Evolutionary conservation across 2,888 invertebrate species (phyloP), one percentile per base, ranked within the genome.

Genomic region (Drosophila nr. medialis): DNA sequence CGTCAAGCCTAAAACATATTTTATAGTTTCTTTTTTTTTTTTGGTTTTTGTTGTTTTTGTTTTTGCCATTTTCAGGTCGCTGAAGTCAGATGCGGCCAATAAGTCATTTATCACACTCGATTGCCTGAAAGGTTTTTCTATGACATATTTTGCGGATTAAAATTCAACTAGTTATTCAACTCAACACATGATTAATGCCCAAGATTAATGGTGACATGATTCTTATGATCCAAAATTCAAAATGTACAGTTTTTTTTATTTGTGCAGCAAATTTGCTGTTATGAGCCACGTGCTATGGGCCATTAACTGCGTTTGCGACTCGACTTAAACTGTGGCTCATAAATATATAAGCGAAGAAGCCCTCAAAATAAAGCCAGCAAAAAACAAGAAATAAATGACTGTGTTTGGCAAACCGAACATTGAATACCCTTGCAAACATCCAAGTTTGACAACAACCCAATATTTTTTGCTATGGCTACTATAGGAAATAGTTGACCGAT

Each of bases 61-160:
- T 4, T 45, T 54, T 48, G 63, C 54, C 51, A 64, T 38, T 73
- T 75, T 70, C 64, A 50, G 69, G 65, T 69, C 64, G 48, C 24
- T 34, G 27, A 49, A 27, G 40, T 49, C 59, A 40, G 48, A 18
- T 40, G 32, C 7, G n/a, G 45, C 15, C 27, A 53, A 66, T 2
- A 53, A 56, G 67, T 62, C 85, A 83, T 87, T 83, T 75, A 85
- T 83, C 61, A 75, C 42, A 13, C 53, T 18, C 40, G 32, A 32
- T 34, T 49, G 42, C 11, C 38, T 34, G 50, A 61, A 71, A 63
- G 66, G 61, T 66, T 65, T 65, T 63, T 60, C 66, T 64, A 30
- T 70, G 83, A 77, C 68, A 69, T 64, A 70, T 83, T 70, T 77
- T 24, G 36, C 15, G 54, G 45, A 72, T 75, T 69, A 40, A 58